phyloP scores from a whole-genome alignment of 2,113 vertebrate genomes.

The Rhabdomys dilectus region DNA sequence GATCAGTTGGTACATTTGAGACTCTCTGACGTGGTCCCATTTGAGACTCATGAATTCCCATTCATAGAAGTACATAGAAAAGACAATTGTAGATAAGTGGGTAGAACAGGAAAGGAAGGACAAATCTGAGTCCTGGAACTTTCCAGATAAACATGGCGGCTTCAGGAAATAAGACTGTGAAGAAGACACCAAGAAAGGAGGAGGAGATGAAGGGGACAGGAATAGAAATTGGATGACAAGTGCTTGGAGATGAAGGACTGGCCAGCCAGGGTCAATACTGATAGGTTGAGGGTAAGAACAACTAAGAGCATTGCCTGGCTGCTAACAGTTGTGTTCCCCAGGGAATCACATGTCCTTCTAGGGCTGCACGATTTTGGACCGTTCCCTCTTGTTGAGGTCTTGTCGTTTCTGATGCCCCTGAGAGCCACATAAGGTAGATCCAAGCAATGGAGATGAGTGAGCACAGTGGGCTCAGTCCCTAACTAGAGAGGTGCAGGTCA shows the following conservation, averaged over 20 bases:
- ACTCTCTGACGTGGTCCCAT: not conserved
- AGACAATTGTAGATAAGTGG: not conserved
- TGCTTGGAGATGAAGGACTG: not conserved
- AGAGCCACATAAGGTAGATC: not conserved
- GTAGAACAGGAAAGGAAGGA: not conserved
- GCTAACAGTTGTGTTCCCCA: not conserved
- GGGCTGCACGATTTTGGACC: not conserved
- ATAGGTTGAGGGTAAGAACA: not conserved
- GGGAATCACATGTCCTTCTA: not conserved
- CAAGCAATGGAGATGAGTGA: not conserved
- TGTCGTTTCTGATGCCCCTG: not conserved
- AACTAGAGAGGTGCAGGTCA: not conserved
- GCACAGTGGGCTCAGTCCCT: too few relatives aligned
- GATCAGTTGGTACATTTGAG: not conserved
- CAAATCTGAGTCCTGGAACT: not conserved
- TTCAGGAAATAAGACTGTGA: not conserved
- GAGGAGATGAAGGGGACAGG: not conserved
- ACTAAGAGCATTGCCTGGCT: not conserved
- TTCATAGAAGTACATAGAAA: not conserved
- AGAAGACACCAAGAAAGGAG: not conserved
- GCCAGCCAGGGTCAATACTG: not conserved
- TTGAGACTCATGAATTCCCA: not conserved
- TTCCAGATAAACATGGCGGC: not conserved
- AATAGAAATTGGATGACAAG: not conserved
- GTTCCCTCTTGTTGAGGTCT: not conserved